Percentiles rank a stretch among this genome's conserved stretches.
These are phyloP conservation scores for Papilio elwesi DNA, from an alignment of 2,888 invertebrate genomes.

Conservation along the genomic window DNA sequence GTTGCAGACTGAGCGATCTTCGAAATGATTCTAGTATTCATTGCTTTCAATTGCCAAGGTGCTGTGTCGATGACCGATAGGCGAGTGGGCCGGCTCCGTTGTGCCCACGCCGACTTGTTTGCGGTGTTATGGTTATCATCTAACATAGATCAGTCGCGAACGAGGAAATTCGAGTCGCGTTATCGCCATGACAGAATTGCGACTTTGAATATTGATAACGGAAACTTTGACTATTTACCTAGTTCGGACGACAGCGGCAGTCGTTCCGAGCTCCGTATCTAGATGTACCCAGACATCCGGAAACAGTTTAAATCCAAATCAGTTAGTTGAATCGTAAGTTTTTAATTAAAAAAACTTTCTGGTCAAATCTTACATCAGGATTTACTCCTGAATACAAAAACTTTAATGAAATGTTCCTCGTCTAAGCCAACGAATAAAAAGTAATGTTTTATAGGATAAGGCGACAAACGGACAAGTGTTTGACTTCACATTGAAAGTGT, in stretches of 20 bases:
- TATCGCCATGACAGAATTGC: constrained; percentile 55
- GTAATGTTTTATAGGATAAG: no score
- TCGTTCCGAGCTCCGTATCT: constrained; percentile 23
- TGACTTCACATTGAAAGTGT: no score
- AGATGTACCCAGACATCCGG: background rate
- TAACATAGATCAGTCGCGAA: constrained; percentile 58
- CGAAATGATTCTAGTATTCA: constrained; percentile 35
- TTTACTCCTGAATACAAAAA: background rate
- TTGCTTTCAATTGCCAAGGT: constrained; percentile 35
- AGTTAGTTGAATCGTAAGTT: background rate
- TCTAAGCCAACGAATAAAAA: background rate
- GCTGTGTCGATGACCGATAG: constrained; percentile 49
- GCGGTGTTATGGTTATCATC: constrained; percentile 55
- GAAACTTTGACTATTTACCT: constrained; percentile 35
- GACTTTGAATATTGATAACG: constrained; percentile 44
- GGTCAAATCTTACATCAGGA: background rate
- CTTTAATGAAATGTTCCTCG: background rate
- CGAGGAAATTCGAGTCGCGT: constrained; percentile 57
- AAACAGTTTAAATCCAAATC: constrained; percentile 10
- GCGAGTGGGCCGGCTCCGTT: constrained; percentile 5
- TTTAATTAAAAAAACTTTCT: constrained; percentile 6
- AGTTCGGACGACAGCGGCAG: constrained; percentile 5
- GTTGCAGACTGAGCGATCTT: constrained; percentile 28
- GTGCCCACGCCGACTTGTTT: constrained; percentile 41
- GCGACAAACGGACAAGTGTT: background rate